phyloP scores from a whole-genome alignment of 2,888 invertebrate genomes.

The Eristalis intricaria region DNA sequence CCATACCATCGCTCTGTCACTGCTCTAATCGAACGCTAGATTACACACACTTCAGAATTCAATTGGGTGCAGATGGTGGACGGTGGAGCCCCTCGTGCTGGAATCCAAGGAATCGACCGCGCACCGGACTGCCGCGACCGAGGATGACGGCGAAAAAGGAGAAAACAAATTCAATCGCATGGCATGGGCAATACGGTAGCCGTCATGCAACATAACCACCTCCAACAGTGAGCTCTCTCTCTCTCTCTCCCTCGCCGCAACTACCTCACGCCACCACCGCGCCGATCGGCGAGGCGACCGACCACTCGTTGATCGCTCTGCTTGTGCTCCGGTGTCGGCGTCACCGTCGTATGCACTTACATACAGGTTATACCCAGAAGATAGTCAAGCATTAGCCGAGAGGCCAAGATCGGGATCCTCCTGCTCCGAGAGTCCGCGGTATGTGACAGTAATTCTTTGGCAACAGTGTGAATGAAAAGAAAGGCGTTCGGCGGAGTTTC shows the following conservation, averaged over 20 bases:
- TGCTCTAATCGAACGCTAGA: slow-evolving; percentile 68
- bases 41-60: slow-evolving; percentile 70
- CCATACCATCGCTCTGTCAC: slow-evolving; percentile 29
- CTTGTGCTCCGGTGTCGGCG: not conserved
- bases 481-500: not conserved
- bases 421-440: slow-evolving; percentile 43
- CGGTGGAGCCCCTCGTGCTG: slow-evolving; percentile 51
- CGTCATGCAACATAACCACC: slow-evolving; percentile 68
- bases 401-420: slow-evolving; percentile 66
- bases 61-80: slow-evolving; percentile 69
- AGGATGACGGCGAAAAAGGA: slow-evolving; percentile 24
- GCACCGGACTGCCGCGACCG: not conserved
- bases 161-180: slow-evolving; percentile 62
- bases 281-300: not conserved
- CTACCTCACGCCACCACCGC: not conserved
- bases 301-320: not conserved
- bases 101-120: slow-evolving; percentile 48
- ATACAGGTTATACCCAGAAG: slow-evolving; percentile 59
- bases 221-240: slow-evolving; percentile 13
- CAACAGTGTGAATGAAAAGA: slow-evolving; percentile 42
- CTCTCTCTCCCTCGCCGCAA: not conserved
- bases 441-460: slow-evolving; percentile 49
- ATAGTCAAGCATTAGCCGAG: slow-evolving; percentile 64
- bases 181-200: slow-evolving; percentile 70
- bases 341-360: slow-evolving; percentile 41